Conservation (phyloP, 2,888 invertebrate species). For the Tupiocoris notatus region DNA sequence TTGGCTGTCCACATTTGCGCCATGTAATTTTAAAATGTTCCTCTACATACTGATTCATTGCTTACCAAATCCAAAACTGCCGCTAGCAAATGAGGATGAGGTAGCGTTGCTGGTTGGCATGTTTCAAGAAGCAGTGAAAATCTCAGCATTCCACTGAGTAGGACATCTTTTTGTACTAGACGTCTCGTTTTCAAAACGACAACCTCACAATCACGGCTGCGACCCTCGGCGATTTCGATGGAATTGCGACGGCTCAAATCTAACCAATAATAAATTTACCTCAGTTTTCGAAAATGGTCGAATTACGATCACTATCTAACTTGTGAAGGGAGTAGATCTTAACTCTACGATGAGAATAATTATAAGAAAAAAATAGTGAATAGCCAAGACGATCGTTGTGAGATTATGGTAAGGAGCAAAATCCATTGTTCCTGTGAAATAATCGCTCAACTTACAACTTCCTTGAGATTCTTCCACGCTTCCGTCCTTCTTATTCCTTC, state of each 20-base stretch:
- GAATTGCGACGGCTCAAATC: constrained; percentile 79
- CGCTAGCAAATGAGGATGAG: constrained; percentile 93
- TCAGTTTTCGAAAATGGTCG: neutral
- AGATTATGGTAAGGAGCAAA: no score
- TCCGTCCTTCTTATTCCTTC: constrained; percentile 84
- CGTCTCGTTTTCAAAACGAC: constrained; percentile 84
- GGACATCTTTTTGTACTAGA: constrained; percentile 72
- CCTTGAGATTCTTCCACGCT: constrained; percentile 83
- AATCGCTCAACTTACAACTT: constrained; percentile 61
- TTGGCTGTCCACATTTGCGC: no score
- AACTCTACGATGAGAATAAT: neutral
- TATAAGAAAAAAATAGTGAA: no score
- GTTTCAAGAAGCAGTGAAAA: constrained; percentile 92
- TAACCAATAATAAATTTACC: constrained; percentile 50
- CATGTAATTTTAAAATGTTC: no score
- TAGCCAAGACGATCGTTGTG: no score
- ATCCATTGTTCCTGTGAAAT: neutral
- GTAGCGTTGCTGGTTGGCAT: constrained; percentile 92
- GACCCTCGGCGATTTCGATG: constrained; percentile 70
- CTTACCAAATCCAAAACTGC: constrained; percentile 89
- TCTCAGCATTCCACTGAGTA: constrained; percentile 85
- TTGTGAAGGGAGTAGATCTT: no score
- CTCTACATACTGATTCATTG: constrained; percentile 42
- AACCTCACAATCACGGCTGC: constrained; percentile 80
- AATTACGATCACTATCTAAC: no score